Percentiles rank a stretch among this genome's conserved stretches.
Conservation (phyloP, 2,888 invertebrate species). For the Agrilus biguttatus region DNA sequence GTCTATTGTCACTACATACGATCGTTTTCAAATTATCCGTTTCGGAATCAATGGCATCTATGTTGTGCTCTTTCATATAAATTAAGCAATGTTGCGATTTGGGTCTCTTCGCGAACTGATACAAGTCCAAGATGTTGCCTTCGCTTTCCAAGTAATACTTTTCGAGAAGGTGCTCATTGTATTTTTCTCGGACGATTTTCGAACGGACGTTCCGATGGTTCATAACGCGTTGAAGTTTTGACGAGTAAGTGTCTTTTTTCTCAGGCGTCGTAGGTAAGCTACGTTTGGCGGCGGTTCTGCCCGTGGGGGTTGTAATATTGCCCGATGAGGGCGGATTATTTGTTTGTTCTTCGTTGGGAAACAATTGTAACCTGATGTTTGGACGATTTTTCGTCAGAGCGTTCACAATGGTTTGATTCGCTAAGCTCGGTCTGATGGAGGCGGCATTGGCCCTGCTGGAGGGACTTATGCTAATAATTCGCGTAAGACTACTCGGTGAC, state of each 20-base stretch:
- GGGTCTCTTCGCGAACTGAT: constrained; percentile 69
- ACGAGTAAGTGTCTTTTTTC: constrained; percentile 33
- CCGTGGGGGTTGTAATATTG: background rate
- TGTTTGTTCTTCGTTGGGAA: constrained; percentile 8
- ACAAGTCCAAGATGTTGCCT: constrained; percentile 80
- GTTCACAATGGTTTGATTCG: constrained; percentile 30
- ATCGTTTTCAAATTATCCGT: constrained; percentile 8
- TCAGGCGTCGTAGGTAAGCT: constrained; percentile 32
- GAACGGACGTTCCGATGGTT: constrained; percentile 57
- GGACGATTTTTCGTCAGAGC: constrained; percentile 24
- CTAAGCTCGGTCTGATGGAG: constrained; percentile 28
- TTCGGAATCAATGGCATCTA: constrained; percentile 23
- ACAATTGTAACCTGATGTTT: constrained; percentile 26
- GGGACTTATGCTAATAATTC: constrained; percentile 37
- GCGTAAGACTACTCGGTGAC: constrained; percentile 34
- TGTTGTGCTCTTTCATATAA: constrained; percentile 50
- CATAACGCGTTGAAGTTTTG: constrained; percentile 51
- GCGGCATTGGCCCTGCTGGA: constrained; percentile 21
- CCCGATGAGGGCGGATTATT: background rate
- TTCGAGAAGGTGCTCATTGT: constrained; percentile 68
- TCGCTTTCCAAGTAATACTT: constrained; percentile 75
- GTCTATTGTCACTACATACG: background rate
- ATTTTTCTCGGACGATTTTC: constrained; percentile 55
- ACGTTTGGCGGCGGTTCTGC: constrained; percentile 23
- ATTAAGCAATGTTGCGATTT: constrained; percentile 58